Base-by-base conservation (phyloP, 2,888 invertebrate species). In the Macrosiphum euphorbiae region DNA sequence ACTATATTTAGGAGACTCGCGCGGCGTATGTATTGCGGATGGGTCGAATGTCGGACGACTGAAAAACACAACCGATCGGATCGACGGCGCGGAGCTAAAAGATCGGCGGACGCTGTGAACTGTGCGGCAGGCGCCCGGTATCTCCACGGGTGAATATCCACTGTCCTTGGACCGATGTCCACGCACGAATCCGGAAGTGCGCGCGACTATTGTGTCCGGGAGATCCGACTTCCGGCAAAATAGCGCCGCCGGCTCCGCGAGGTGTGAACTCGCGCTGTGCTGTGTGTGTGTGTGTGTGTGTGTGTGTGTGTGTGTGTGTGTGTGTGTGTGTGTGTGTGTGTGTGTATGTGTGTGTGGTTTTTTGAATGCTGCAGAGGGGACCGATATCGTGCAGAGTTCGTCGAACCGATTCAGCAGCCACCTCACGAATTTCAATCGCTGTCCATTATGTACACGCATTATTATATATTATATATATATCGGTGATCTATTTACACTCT, bases 151-250 rank as follows among this genome's bases (percentile, higher is more conserved):
- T 55, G 85, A 61, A 35, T 61, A 41, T 55, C 84, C 90, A 67
- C 28, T 47, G 94, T 90, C 94, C 90, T 90, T 94, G 94, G 85
- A 28, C 86, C 44, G 44, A 52, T 35, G 67, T 91, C 90, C 91
- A 35, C n/a, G n/a, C 91, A 91, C 91, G 91, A 85, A 86, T 86
- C 86, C 91, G 91, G 91, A 92, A 93, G 55, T 89, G 78, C 52
- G 78, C 88, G n/a, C 88, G 92, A 93, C 84, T 47, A 78, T 88
- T 58, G 91, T 89, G 92, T 92, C 78, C 89, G 55, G 85, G 92
- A 58, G 78, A 58, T 58, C 58, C 24, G 58, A 86, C 88, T 93
- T 93, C 92, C 92, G 92, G 92, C 8, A 93, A 93, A 93, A 93
- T 41, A 92, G 50, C 92, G 50, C 88, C 61, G 61, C 58, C 35